Evolutionary conservation across 1,140 invertebrate genomes (phyloP).

Genomic region (Leptinotarsa lineolata): DNA sequence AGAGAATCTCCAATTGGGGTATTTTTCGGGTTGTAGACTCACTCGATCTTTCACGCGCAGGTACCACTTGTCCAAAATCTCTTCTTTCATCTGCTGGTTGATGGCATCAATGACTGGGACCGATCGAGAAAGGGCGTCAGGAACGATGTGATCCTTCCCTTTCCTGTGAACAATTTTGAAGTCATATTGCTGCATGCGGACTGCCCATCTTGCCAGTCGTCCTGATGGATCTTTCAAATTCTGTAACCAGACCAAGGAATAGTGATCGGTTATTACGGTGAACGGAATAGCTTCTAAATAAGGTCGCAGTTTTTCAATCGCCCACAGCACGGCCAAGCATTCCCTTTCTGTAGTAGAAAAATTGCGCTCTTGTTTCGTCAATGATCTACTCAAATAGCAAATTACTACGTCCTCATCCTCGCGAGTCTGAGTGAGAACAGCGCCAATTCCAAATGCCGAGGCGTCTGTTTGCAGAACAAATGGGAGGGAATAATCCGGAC

Average conservation of each 20-base stretch:
- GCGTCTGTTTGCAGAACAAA: constrained; percentile 44
- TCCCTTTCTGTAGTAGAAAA: constrained; percentile 58
- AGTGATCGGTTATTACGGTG: constrained; percentile 58
- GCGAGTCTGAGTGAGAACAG: constrained; percentile 33
- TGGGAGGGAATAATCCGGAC: constrained; percentile 26
- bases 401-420: constrained; percentile 27
- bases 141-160: constrained; percentile 20
- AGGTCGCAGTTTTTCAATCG: constrained; percentile 53
- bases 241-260: constrained; percentile 56
- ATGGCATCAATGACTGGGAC: constrained; percentile 18
- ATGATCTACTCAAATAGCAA: constrained; percentile 17
- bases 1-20: constrained; percentile 4
- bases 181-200: constrained; percentile 12
- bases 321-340: constrained; percentile 56
- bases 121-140: constrained; percentile 16
- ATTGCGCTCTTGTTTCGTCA: constrained; percentile 53
- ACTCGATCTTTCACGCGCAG: background rate
- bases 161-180: constrained; percentile 14
- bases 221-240: constrained; percentile 54
- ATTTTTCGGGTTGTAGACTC: background rate
- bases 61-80: constrained; percentile 22
- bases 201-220: constrained; percentile 56
- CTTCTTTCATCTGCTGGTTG: background rate
- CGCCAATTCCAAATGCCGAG: constrained; percentile 37
- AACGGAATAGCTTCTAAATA: constrained; percentile 57